Conservation (phyloP, 1,140 invertebrate genomes). For the Caenorhabditis tropicalis region DNA sequence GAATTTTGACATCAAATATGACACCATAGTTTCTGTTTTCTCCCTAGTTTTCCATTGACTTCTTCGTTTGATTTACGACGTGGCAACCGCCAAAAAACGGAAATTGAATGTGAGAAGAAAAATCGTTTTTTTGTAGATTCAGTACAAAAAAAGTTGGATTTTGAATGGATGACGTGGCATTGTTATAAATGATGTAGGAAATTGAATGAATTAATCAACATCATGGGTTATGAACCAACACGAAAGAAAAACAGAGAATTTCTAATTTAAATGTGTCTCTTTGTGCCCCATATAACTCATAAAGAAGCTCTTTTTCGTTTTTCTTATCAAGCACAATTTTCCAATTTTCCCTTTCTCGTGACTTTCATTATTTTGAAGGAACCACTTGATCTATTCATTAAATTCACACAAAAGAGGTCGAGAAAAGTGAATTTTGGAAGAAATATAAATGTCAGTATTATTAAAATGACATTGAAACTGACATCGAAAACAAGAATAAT, state of each 20-base stretch:
- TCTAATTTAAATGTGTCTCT: background rate
- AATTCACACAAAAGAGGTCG: too few relatives aligned
- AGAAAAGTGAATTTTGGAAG: too few relatives aligned
- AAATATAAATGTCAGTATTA: too few relatives aligned
- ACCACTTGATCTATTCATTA: background rate
- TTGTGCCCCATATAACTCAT: background rate
- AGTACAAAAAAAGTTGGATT: too few relatives aligned
- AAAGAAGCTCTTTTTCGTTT: background rate
- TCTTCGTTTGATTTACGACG: background rate
- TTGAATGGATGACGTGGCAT: background rate
- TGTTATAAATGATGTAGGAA: background rate
- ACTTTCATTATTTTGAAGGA: background rate
- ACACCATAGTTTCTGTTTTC: too few relatives aligned
- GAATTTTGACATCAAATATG: too few relatives aligned
- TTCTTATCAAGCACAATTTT: constrained; percentile 10
- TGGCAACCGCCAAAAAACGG: background rate
- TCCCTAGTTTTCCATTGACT: background rate
- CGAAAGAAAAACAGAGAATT: background rate
- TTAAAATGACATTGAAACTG: too few relatives aligned
- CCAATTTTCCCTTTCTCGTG: background rate
- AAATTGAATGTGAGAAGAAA: background rate
- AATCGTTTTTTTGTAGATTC: too few relatives aligned
- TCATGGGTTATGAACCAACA: background rate
- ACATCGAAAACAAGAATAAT: background rate
- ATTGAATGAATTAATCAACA: background rate